Evolutionary conservation across 1,140 invertebrate species (phyloP).

Genomic region (Polyergus mexicanus): DNA sequence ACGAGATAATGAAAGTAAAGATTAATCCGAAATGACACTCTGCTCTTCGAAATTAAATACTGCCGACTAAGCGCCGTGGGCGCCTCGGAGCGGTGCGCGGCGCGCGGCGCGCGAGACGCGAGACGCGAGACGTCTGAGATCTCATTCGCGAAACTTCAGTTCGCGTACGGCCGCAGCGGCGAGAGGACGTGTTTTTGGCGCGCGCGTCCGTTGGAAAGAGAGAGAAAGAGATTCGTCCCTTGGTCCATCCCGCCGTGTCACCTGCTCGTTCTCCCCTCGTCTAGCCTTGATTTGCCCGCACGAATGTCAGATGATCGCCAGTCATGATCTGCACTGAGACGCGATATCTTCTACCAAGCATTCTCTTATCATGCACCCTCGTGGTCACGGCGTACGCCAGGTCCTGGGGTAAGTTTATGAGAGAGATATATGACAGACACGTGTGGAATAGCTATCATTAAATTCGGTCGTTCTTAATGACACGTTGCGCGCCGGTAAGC

Average conservation of each 20-base stretch:
- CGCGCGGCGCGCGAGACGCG: not conserved
- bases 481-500: not conserved
- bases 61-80: not conserved
- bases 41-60: not conserved
- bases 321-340: constrained; percentile 66
- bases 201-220: not conserved
- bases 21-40: constrained; percentile 10
- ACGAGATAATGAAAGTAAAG: not conserved
- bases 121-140: not conserved
- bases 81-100: not conserved
- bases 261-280: not conserved
- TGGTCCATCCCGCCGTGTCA: not conserved
- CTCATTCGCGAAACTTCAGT: constrained; percentile 57
- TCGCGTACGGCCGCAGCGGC: constrained; percentile 60
- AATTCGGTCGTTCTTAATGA: not conserved
- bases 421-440: not conserved
- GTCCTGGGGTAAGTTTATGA: constrained; percentile 71
- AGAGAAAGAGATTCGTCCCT: not conserved
- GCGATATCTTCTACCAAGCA: constrained; percentile 17
- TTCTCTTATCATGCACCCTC: constrained; percentile 38
- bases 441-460: not conserved
- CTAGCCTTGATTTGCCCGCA: not conserved
- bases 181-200: constrained; percentile 39
- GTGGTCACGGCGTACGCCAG: constrained; percentile 50
- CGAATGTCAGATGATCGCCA: constrained; percentile 53